These are phyloP conservation scores for Phyllotreta cruciferae DNA, from an alignment of 2,888 invertebrate genomes.

Conservation along the genomic window DNA sequence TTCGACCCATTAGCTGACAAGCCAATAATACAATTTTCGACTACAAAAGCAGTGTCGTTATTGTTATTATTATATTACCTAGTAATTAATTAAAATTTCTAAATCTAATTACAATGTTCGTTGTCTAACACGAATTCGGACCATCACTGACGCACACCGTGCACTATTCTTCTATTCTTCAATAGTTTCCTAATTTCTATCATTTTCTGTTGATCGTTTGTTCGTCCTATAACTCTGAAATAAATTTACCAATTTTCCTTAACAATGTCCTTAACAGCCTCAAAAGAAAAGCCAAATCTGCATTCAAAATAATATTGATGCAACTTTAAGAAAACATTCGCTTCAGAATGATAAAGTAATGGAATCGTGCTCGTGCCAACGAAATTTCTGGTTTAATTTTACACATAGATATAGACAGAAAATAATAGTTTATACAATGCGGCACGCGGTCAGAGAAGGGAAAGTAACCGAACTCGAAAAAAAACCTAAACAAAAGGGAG, in stretches of 20 bases:
- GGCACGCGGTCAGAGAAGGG: constrained; percentile 20
- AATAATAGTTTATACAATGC: no score
- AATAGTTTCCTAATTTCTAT: background rate
- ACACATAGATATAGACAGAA: no score
- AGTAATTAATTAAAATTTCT: constrained; percentile 26
- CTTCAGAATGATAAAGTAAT: no score
- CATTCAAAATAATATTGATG: no score
- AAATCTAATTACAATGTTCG: constrained; percentile 29
- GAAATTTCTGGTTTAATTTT: no score
- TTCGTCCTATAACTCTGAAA: background rate
- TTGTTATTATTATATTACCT: constrained; percentile 33
- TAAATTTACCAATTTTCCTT: no score
- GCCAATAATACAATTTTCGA: constrained; percentile 31
- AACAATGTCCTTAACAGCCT: no score
- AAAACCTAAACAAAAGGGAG: constrained; percentile 27
- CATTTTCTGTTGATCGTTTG: background rate
- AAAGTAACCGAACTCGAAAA: constrained; percentile 28
- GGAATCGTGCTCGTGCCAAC: no score
- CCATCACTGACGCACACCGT: background rate
- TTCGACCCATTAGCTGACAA: constrained; percentile 32
- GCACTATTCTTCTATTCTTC: constrained; percentile 14
- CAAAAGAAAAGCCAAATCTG: no score
- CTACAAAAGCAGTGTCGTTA: constrained; percentile 25
- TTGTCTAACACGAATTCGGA: constrained; percentile 12
- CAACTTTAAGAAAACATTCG: no score